phyloP scores from a whole-genome alignment of 2,797 vertebrate genomes.

The Netta rufina region DNA sequence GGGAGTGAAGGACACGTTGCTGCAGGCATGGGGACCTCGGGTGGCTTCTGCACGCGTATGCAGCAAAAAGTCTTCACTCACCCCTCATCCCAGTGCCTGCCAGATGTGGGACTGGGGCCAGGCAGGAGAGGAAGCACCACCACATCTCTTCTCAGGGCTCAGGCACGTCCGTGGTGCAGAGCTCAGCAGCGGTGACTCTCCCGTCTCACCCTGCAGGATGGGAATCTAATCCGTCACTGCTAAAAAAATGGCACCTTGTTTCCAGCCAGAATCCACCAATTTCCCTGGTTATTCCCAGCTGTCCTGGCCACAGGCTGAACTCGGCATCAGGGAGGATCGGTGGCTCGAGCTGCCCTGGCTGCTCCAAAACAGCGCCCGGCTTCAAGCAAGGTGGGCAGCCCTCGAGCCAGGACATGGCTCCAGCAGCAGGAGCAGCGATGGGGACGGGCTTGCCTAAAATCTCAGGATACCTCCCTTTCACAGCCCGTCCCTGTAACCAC shows the following conservation, averaged over 20 bases:
- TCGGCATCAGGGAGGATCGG: neutral
- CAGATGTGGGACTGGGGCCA: neutral
- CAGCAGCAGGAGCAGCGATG: neutral
- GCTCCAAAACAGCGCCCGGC: neutral
- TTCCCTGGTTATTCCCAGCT: conserved; percentile 37
- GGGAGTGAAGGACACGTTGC: neutral
- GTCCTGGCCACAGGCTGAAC: conserved; percentile 31
- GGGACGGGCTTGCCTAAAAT: neutral
- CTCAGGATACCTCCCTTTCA: fast-evolving
- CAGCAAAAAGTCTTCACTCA: neutral
- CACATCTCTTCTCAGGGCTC: neutral
- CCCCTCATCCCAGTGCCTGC: neutral
- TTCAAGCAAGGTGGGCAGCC: neutral
- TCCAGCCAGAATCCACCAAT: conserved; percentile 43
- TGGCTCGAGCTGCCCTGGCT: neutral
- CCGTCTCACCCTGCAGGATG: neutral
- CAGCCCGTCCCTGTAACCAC: fast-evolving
- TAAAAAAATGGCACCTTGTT: conserved; percentile 34
- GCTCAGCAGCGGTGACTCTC: fast-evolving
- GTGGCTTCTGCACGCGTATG: neutral
- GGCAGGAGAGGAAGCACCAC: neutral
- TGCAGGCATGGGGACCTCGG: neutral
- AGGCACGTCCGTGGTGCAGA: fast-evolving
- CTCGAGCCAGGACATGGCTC: neutral
- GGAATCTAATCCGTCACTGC: neutral